Base-by-base conservation (phyloP, 2,888 invertebrate species). In the Trichopoda pennipes region DNA sequence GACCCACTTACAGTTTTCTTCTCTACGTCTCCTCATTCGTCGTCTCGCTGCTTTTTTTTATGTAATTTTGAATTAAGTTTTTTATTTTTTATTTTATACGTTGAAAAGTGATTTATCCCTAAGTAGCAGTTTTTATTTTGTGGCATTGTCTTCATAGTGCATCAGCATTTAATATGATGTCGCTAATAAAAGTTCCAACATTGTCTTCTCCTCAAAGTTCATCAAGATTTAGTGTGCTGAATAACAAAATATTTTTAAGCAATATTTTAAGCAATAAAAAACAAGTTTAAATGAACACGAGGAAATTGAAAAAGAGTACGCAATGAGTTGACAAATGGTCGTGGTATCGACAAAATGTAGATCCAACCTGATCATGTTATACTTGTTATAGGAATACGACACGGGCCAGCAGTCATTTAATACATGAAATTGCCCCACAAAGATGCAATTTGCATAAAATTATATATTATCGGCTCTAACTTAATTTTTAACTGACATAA, bases 181-280 rank as follows among this genome's bases (percentile, higher is more conserved):
- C 86, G 88, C 88, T 89, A 88, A 89, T 89, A 89, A 89, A 88
- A 88, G 89, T 88, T 88, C 88, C 88, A 86, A 87, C 88, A 87
- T 87, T 88, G 88, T 88, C 87, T 88, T 83, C 77, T 87, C 85
- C 86, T 78, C 74, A 64, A 85, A 87, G 88, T 88, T 88, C 86
- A 88, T 88, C 87, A 86, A 85, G 80, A 85, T 53, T 51, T 21
- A 17, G 19, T 51, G n/a, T 4, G 12, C 17, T 49, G 49, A 66
- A 32, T 51, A 8, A 35, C 9, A n/a, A 12, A 4, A 16, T 9
- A 4, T 16, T 38, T n/a, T n/a, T 47, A 17, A 23, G 21, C 14
- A 44, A 44, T 14, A 6, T n/a, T n/a, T 16, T 3, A 2, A 16
- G 14, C 16, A 44, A 44, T 6, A 44, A 47, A 42, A 42, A 16